Percentiles rank a stretch among this genome's conserved stretches.
Conservation (phyloP, 2,797 vertebrate species). For the Pipistrellus pipistrellus region DNA sequence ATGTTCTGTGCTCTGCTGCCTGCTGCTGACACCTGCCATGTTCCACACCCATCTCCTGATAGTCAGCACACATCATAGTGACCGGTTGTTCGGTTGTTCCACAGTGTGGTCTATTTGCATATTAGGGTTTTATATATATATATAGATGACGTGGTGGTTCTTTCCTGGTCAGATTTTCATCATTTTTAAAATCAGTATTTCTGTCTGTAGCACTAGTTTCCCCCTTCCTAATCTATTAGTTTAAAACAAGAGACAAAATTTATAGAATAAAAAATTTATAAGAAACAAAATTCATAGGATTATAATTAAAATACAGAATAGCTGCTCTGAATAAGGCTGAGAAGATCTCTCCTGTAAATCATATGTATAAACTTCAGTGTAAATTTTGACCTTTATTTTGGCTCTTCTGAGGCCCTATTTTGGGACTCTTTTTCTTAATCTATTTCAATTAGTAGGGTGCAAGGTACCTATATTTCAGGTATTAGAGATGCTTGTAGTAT, state of each 20-base stretch:
- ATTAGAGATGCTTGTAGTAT: conserved; percentile 31
- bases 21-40: no score
- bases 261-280: background rate
- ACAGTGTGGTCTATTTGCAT: no score
- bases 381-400: conserved; percentile 45
- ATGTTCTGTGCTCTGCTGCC: no score
- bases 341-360: conserved; percentile 1
- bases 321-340: conserved; percentile 23
- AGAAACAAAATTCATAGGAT: conserved; percentile 34
- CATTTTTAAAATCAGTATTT: background rate
- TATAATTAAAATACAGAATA: background rate
- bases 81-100: no score
- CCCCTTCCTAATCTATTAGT: background rate
- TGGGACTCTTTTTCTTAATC: background rate
- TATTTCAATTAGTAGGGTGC: conserved; percentile 10
- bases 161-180: conserved; percentile 9
- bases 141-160: background rate
- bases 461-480: conserved; percentile 41
- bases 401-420: background rate
- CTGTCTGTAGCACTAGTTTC: background rate
- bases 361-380: background rate
- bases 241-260: conserved; percentile 49
- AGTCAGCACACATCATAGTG: no score
- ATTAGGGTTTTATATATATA: no score
- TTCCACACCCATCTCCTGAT: no score